phyloP scores from a whole-genome alignment of 2,888 invertebrate species.

The Entomobrya multifasciata region DNA sequence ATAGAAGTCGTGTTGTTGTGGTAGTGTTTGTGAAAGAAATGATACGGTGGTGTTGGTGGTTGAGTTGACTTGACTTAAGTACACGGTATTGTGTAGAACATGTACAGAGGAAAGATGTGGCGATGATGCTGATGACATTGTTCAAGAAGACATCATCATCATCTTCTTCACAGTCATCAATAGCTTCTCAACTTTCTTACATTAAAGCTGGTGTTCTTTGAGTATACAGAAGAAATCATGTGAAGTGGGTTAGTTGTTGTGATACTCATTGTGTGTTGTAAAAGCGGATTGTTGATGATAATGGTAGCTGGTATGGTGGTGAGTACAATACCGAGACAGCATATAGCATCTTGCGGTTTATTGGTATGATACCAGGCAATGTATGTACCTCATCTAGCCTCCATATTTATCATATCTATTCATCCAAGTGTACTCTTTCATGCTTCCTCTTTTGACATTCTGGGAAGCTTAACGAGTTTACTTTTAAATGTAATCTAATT shows the following conservation, averaged over 20 bases:
- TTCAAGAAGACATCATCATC: conserved; percentile 24
- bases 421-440: background rate
- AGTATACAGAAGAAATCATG: conserved; percentile 46
- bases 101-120: conserved; percentile 24
- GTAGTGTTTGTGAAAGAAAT: background rate
- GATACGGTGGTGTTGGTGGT: background rate
- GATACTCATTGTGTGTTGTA: no score
- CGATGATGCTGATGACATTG: conserved; percentile 17
- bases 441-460: background rate
- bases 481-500: no score
- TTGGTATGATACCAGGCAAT: background rate
- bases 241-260: conserved; percentile 64
- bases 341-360: no score
- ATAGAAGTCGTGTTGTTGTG: no score
- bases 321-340: no score
- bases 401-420: background rate
- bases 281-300: conserved; percentile 1
- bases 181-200: no score
- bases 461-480: background rate
- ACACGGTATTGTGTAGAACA: conserved; percentile 38
- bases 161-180: conserved; percentile 17
- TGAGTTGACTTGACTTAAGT: background rate
- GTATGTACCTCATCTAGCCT: background rate
- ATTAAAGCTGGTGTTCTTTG: conserved; percentile 24
- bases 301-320: background rate